Evolutionary conservation across 2,888 invertebrate species (phyloP).

Genomic region (Drosophila flavopinicola): DNA sequence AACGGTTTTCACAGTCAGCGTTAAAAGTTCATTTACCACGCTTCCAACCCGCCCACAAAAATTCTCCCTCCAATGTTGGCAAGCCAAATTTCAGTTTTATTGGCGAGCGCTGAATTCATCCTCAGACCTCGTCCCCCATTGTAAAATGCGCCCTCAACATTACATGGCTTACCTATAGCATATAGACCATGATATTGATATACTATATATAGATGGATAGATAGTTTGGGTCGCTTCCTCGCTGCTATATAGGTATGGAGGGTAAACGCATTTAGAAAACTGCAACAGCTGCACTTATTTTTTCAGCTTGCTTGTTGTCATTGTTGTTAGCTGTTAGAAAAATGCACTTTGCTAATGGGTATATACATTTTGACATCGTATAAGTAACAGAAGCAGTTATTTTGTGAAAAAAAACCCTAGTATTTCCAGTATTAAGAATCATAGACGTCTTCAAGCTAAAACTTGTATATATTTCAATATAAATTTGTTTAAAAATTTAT

Average conservation of each 20-base stretch:
- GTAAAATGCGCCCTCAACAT: constrained; percentile 51
- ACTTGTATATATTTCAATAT: too few relatives aligned
- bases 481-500: too few relatives aligned
- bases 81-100: constrained; percentile 40
- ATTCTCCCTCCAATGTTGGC: constrained; percentile 46
- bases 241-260: constrained; percentile 8
- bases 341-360: constrained; percentile 26
- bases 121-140: constrained; percentile 22
- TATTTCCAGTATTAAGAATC: too few relatives aligned
- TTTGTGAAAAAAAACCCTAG: too few relatives aligned
- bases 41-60: background rate
- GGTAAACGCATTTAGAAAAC: constrained; percentile 74
- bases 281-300: constrained; percentile 78
- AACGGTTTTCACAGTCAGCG: constrained; percentile 56
- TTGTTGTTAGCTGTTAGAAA: constrained; percentile 39
- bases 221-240: constrained; percentile 3
- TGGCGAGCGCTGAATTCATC: constrained; percentile 17
- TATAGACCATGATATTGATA: constrained; percentile 26
- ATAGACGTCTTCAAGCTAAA: too few relatives aligned
- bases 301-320: constrained; percentile 70
- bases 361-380: background rate
- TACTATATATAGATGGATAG: constrained; percentile 9
- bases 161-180: constrained; percentile 8
- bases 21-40: constrained; percentile 55
- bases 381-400: too few relatives aligned